Evolutionary conservation across 2,113 vertebrate genomes (phyloP), one percentile per base, ranked within the genome.

Genomic region (Camelus dromedarius): DNA sequence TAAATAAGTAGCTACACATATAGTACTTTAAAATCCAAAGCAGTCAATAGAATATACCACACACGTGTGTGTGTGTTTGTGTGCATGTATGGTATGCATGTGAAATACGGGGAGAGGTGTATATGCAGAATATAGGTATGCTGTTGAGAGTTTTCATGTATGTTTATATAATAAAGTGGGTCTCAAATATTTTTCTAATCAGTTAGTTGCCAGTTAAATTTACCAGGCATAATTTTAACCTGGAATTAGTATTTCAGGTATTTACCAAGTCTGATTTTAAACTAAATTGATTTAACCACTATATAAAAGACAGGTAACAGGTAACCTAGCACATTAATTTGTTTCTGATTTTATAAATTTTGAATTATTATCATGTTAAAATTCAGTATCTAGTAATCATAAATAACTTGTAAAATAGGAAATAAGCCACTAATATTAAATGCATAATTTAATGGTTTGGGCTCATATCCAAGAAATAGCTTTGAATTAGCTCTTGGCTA

Each of bases 331-430:
- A 69, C 81, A 50, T 96, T 67, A n/a, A 6, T 96, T 70, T 94
- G 70, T 54, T 67, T 91, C 52, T 76, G 54, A 79, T 82, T 94
- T 82, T 72, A 85, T 84, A 22, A 32, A 56, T 77, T n/a, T 86
- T 85, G 18, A 35, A 91, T 92, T 82, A 8, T 42, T 93, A 83
- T 96, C 91, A 70, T 67, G 96, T 93, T 95, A 86, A 91, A 90
- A 97, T 93, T 98, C 56, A 79, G 0, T 89, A 90, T 89, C 70
- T 96, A 75, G 56, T 95, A 94, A 86, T 84, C 82, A 96, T 38
- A 91, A 96, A 92, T 96, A 72, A 91, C 90, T 82, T 90, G 48
- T 95, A 81, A 96, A 95, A 93, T 96, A 86, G 42, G 64, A 97
- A 95, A 94, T 96, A 91, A 92, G 48, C 60, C 89, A 70, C 75